Evolutionary conservation across 1,140 invertebrate genomes (phyloP).

Genomic region (Brachionus rotundiformis): DNA sequence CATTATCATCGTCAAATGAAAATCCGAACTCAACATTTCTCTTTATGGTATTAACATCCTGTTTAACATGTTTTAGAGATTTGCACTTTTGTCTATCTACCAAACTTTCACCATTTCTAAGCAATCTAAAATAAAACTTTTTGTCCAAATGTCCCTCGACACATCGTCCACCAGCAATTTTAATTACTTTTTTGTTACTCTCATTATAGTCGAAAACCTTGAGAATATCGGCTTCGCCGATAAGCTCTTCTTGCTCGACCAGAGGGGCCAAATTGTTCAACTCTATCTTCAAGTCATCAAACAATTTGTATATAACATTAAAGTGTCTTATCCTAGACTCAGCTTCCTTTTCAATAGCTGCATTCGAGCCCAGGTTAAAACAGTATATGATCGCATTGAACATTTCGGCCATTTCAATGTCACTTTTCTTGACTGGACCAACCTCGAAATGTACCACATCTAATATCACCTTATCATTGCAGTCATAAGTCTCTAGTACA

Average conservation of each 20-base stretch:
- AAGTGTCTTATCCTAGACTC: constrained; percentile 67
- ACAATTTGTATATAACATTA: constrained; percentile 87
- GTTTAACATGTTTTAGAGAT: constrained; percentile 84
- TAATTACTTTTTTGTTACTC: constrained; percentile 74
- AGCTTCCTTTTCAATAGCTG: background rate
- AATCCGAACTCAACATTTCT: constrained; percentile 84
- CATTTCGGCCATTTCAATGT: constrained; percentile 79
- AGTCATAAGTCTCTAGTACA: constrained; percentile 82
- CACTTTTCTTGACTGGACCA: constrained; percentile 77
- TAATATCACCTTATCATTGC: constrained; percentile 73
- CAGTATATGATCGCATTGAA: constrained; percentile 70
- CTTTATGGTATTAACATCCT: constrained; percentile 81
- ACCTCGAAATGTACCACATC: constrained; percentile 86
- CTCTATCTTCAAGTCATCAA: constrained; percentile 82
- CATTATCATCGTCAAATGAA: constrained; percentile 70
- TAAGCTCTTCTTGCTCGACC: constrained; percentile 73
- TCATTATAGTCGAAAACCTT: constrained; percentile 81
- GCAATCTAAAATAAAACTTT: constrained; percentile 71
- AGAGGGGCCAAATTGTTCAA: constrained; percentile 74
- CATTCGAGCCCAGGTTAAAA: background rate
- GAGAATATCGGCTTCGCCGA: constrained; percentile 82
- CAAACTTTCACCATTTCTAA: constrained; percentile 73
- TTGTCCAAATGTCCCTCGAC: constrained; percentile 76
- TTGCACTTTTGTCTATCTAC: constrained; percentile 66
- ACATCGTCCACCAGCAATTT: constrained; percentile 84